A percentile compares a stretch with the other conserved stretches of the same genome.
phyloP scores from a whole-genome alignment of 2,113 vertebrate species.

The Tetrax tetrax region DNA sequence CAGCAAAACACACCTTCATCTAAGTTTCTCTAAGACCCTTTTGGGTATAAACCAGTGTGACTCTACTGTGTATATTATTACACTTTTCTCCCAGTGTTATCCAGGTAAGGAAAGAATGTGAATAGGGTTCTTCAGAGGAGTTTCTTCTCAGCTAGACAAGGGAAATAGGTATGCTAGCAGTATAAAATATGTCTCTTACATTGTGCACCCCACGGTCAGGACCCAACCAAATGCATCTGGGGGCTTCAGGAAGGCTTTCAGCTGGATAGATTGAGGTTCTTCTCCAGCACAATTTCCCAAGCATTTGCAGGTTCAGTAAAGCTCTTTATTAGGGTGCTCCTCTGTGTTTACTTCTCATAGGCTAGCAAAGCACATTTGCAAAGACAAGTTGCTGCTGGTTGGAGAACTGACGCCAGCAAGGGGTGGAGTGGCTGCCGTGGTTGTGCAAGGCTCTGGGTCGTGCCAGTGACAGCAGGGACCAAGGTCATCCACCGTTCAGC shows the following conservation, averaged over 20 bases:
- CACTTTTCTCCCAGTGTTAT: neutral
- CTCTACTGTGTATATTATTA: neutral
- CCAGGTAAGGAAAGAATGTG: neutral
- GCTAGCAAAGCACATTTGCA: neutral
- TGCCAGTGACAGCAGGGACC: neutral
- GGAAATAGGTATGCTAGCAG: neutral
- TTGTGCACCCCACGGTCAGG: neutral
- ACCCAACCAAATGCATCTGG: neutral
- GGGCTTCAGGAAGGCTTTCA: neutral
- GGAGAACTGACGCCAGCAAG: neutral
- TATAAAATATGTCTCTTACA: neutral
- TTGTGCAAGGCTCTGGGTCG: neutral
- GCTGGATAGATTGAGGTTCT: neutral
- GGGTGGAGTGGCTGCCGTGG: accelerated
- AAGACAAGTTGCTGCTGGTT: neutral
- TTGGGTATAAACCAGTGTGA: neutral
- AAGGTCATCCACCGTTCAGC: neutral
- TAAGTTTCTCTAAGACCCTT: neutral
- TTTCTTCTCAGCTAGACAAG: neutral
- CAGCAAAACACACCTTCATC: neutral
- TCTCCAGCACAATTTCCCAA: neutral
- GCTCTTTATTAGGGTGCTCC: neutral
- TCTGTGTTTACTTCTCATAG: neutral
- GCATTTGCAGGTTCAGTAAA: neutral
- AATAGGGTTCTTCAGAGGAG: neutral